phyloP scores from a whole-genome alignment of 1,140 invertebrate genomes.

The Triops cancriformis region DNA sequence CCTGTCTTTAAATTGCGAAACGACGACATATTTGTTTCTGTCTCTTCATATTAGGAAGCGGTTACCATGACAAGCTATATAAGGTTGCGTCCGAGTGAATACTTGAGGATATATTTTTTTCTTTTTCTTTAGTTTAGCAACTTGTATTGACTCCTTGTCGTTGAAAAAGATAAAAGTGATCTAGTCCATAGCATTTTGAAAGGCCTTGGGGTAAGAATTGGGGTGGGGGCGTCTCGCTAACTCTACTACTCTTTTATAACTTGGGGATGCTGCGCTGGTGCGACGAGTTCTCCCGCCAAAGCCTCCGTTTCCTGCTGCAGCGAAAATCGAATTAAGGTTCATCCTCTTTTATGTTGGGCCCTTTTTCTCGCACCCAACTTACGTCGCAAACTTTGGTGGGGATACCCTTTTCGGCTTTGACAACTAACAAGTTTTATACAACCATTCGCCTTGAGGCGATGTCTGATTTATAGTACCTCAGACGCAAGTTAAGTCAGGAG shows the following conservation, averaged over 20 bases:
- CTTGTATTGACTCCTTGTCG: not conserved
- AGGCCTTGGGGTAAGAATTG: not conserved
- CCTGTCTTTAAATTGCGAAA: too few species aligned
- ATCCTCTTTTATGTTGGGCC: not conserved
- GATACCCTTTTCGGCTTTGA: not conserved
- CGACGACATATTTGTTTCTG: not conserved
- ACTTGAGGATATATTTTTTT: not conserved
- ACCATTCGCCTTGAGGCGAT: not conserved
- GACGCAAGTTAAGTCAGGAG: not conserved
- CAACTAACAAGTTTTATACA: not conserved
- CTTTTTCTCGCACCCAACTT: constrained; percentile 10
- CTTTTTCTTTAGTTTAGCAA: not conserved
- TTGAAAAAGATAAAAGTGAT: not conserved
- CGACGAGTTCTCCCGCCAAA: not conserved
- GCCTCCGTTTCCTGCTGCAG: not conserved
- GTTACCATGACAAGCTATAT: not conserved
- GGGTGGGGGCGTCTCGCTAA: not conserved
- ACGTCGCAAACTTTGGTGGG: not conserved
- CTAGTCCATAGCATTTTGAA: not conserved
- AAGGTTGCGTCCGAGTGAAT: not conserved
- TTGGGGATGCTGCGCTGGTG: not conserved
- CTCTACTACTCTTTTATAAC: not conserved
- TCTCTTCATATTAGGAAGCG: not conserved
- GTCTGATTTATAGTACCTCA: not conserved
- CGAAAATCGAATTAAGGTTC: not conserved